A percentile compares a stretch with the other conserved stretches of the same genome.
These are phyloP conservation scores for Physocephala rufipes DNA, from an alignment of 2,888 invertebrate species.

Conservation along the genomic window DNA sequence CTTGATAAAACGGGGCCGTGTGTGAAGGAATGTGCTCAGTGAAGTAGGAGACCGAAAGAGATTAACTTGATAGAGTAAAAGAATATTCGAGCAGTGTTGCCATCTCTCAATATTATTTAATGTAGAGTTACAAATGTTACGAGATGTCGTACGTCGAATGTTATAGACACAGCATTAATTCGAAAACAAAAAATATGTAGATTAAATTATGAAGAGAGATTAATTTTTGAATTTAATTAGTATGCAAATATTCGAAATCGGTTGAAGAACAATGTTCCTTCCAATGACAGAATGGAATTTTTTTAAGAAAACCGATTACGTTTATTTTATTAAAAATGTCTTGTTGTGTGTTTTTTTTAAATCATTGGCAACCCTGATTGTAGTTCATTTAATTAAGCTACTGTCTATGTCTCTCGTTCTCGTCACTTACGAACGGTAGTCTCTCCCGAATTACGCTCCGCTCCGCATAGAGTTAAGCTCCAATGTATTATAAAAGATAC, in stretches of 20 bases:
- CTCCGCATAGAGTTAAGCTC: slow-evolving; percentile 29
- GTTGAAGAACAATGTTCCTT: too few relatives aligned
- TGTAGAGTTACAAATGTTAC: neutral
- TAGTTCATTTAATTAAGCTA: neutral
- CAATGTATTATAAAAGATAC: slow-evolving; percentile 59
- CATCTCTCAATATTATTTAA: slow-evolving; percentile 2
- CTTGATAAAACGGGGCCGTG: too few relatives aligned
- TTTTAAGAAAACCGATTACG: too few relatives aligned
- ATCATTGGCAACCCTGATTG: slow-evolving; percentile 16
- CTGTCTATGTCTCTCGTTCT: slow-evolving; percentile 1
- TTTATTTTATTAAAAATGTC: too few relatives aligned
- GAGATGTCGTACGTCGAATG: too few relatives aligned
- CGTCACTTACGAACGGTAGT: slow-evolving; percentile 50
- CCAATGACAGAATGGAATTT: too few relatives aligned
- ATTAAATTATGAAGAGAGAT: too few relatives aligned
- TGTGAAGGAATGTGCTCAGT: slow-evolving; percentile 8
- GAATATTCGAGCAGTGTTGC: slow-evolving; percentile 36
- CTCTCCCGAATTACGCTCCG: slow-evolving; percentile 54
- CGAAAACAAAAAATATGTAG: too few relatives aligned
- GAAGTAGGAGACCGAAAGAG: slow-evolving; percentile 39
- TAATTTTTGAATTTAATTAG: too few relatives aligned
- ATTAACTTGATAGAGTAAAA: neutral
- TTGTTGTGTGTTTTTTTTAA: neutral
- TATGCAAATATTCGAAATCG: too few relatives aligned
- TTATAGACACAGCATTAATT: too few relatives aligned